Conservation (phyloP, 2,888 invertebrate genomes). For the Oxystoma pomonae region DNA sequence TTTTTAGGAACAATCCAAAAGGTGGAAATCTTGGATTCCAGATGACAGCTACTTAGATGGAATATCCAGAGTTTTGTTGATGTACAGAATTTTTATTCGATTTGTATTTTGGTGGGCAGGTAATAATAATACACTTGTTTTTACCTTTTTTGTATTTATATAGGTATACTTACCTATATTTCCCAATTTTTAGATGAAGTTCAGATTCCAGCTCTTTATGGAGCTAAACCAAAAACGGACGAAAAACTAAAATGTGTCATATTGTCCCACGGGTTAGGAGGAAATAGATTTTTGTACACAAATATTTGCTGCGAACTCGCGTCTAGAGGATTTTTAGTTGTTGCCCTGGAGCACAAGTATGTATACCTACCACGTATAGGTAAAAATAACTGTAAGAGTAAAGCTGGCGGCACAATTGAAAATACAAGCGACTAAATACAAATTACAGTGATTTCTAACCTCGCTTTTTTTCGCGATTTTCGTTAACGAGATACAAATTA, state of each 20-base stretch:
- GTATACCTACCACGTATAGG: neutral
- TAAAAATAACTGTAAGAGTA: too few relatives aligned
- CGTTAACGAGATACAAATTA: too few relatives aligned
- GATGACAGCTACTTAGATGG: slow-evolving; percentile 54
- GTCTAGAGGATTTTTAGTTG: slow-evolving; percentile 61
- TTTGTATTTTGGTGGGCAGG: slow-evolving; percentile 42
- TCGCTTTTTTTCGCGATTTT: too few relatives aligned
- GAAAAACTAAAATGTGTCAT: slow-evolving; percentile 54
- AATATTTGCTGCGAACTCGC: slow-evolving; percentile 59
- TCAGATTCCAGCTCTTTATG: slow-evolving; percentile 52
- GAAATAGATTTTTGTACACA: slow-evolving; percentile 57
- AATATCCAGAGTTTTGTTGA: slow-evolving; percentile 46
- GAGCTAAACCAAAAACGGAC: slow-evolving; percentile 45
- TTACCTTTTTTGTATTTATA: too few relatives aligned
- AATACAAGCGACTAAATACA: too few relatives aligned
- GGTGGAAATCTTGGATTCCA: slow-evolving; percentile 56
- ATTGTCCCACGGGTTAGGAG: slow-evolving; percentile 64
- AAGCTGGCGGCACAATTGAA: too few relatives aligned
- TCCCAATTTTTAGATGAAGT: slow-evolving; percentile 47
- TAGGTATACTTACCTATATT: too few relatives aligned
- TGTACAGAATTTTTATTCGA: slow-evolving; percentile 42
- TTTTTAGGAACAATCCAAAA: slow-evolving; percentile 46
- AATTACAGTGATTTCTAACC: too few relatives aligned
- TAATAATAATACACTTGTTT: too few relatives aligned
- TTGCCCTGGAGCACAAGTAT: slow-evolving; percentile 62